Base-by-base conservation (phyloP, 2,888 invertebrate genomes). In the Dromius quadrimaculatus region DNA sequence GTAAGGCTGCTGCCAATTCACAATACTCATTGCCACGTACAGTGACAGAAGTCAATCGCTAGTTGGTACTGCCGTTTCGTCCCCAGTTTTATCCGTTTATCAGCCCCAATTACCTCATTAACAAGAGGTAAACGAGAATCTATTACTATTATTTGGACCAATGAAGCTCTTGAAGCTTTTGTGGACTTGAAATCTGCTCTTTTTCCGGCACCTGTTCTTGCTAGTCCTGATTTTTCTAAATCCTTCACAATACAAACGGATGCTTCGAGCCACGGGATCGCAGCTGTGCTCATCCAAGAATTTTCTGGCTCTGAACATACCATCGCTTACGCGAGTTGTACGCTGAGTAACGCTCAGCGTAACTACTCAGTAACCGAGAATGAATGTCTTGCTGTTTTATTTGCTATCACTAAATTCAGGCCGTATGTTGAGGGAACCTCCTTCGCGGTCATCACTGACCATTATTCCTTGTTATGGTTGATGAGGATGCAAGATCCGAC, bases 351-450 rank as follows among this genome's bases (percentile, higher is more conserved):
- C 3, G 4, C 4, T 3, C 4, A 76, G 41, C 50, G 73, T 1
- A 75, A 75, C 36, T 73, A 73, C 47, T 47, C 71, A 2, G 70
- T 73, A 0, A 75, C 74, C 1, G 76, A 77, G 47, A 36, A 72
- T 34, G 75, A 76, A 69, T 59, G 72, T 1, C 47, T 73, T 1
- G 73, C 74, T 4, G 71, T 74, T 4, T 45, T 76, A n/a, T 71
- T 72, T 63, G 71, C 71, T 0, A 71, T 76, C 5, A 74, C 75
- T 34, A 73, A 74, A 22, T 76, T 76, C 66, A 38, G 75, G 11
- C 68, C 73, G 8, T 77, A 76, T 71, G 50, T 76, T 6, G 74
- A 77, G 50, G 76, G 76, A n/a, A n/a, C n/a, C n/a, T n/a, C n/a
- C n/a, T n/a, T n/a, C n/a, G n/a, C n/a, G n/a, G n/a, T n/a, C n/a